These are phyloP conservation scores for Petrocephalus microphthalmus DNA, from an alignment of 2,113 vertebrate species.

Conservation along the genomic window DNA sequence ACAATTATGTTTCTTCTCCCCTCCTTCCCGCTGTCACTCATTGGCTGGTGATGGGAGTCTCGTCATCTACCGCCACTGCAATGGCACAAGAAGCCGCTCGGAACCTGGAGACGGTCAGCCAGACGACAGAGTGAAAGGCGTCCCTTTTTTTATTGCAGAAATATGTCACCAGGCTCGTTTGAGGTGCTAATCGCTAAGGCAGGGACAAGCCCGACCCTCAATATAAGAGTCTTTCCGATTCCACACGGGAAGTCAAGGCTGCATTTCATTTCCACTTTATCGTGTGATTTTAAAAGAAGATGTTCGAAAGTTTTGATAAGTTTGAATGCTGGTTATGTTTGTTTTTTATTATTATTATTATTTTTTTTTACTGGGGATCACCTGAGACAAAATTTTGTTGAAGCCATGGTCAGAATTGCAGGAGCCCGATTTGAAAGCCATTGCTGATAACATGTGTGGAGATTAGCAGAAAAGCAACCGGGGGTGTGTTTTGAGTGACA, in stretches of 20 bases:
- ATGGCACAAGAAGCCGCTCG: background rate
- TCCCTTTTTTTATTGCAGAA: background rate
- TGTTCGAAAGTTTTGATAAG: background rate
- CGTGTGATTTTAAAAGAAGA: background rate
- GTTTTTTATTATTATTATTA: background rate
- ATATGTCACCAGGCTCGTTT: background rate
- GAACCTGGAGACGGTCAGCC: background rate
- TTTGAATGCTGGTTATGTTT: slow-evolving; percentile 4
- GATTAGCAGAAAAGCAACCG: background rate
- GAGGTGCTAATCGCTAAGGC: background rate
- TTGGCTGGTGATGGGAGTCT: background rate
- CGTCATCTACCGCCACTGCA: background rate
- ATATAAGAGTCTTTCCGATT: background rate
- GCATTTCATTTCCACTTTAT: slow-evolving; percentile 3
- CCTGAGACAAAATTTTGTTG: background rate
- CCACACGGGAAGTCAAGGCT: background rate
- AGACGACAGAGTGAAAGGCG: background rate
- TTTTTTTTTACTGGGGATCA: background rate
- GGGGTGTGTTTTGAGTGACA: background rate
- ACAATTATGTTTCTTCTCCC: background rate
- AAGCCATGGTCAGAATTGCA: background rate
- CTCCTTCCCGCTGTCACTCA: background rate
- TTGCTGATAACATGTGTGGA: background rate
- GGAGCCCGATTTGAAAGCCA: background rate
- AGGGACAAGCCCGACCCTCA: background rate